Evolutionary conservation across 2,113 vertebrate species (phyloP), one percentile per base, ranked within the genome.

Genomic region (Cercocebus atys): DNA sequence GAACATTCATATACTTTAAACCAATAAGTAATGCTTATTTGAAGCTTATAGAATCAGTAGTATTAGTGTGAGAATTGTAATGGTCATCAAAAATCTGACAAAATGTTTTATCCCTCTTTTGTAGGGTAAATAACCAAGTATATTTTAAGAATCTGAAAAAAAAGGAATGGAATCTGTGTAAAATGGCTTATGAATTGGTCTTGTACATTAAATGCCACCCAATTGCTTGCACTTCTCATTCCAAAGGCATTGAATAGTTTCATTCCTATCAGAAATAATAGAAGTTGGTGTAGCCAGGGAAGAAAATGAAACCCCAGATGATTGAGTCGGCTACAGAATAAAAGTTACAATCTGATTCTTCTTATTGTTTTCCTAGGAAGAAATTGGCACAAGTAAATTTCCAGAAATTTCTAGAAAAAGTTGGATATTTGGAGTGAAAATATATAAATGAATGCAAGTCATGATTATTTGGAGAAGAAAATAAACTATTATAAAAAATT

Each of bases 231-330:
- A 22, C 18, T 84, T 20, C 7, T 95, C 61, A 75, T 86, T 93
- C 9, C 90, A 96, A 96, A 83, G 38, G 11, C 70, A 91, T 11
- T 87, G 86, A 94, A 59, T 89, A 79, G 52, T 97, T 97, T 95
- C 59, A 90, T 93, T 93, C 13, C 0, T 40, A 55, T 81, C 93
- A 96, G 43, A 93, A 73, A 47, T 95, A 98, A 95, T 76, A 95
- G 59, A 93, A 87, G 38, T 64, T 95, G 90, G 43, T 47, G 75
- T 64, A 57, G 35, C 22, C 18, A 17, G 68, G 61, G 16, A 92
- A 70, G 55, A 83, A 95, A 96, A 88, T 59, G 3, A 27, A 45
- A 7, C 20, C 38, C 82, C 57, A 83, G n/a, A 75, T 96, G 83
- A 96, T 20, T 87, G 59, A 92, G 27, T 25, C 68, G 16, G 55